phyloP scores from a whole-genome alignment of 2,797 vertebrate species.

The Siniperca obscura region DNA sequence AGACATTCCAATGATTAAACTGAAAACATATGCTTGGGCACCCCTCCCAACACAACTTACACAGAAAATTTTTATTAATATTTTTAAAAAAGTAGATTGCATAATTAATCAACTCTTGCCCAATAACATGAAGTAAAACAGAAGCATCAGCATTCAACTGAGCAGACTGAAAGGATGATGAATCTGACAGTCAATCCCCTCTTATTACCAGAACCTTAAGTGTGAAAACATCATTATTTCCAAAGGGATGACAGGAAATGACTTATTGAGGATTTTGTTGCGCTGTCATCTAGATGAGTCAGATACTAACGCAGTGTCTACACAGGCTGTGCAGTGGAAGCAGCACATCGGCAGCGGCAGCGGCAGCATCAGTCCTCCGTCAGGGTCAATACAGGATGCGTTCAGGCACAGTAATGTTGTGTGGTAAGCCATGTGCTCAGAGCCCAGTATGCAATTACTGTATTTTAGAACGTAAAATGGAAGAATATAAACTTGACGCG shows the following conservation, averaged over 20 bases:
- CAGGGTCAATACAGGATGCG: not conserved
- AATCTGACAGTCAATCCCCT: not conserved
- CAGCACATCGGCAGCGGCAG: not conserved
- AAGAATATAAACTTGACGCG: not conserved
- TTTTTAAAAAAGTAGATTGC: too few species aligned
- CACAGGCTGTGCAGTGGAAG: not conserved
- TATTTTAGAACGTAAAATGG: not conserved
- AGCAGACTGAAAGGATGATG: not conserved
- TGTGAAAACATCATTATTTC: not conserved
- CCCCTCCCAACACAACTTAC: not conserved
- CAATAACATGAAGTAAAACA: not conserved
- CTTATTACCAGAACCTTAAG: not conserved
- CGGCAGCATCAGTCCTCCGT: not conserved
- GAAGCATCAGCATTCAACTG: not conserved
- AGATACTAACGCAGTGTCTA: not conserved
- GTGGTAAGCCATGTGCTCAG: not conserved
- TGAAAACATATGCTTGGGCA: not conserved
- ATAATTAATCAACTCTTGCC: not conserved
- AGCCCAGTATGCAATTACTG: not conserved
- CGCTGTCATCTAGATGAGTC: not conserved
- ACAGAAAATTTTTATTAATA: not conserved
- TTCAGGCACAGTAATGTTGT: not conserved
- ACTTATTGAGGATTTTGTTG: not conserved
- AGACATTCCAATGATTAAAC: slow-evolving; percentile 12
- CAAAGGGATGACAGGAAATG: not conserved